Conservation (phyloP, 1,140 invertebrate species). For the Drosophila aff. region DNA sequence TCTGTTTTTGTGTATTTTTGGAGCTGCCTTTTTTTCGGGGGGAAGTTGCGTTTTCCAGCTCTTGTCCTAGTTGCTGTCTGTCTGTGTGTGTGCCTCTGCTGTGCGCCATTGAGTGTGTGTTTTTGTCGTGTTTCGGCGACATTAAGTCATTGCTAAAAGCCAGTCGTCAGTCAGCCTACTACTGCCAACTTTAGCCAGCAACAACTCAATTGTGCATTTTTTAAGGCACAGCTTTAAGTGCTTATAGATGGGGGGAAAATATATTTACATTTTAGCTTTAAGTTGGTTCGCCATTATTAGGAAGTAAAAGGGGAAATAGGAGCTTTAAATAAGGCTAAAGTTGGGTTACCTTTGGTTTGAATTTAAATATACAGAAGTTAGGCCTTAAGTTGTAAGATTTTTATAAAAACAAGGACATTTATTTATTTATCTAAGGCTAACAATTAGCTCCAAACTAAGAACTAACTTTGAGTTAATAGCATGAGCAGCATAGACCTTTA, state of each 20-base stretch:
- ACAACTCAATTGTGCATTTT: conserved; percentile 51
- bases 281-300: neutral
- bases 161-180: conserved; percentile 24
- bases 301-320: neutral
- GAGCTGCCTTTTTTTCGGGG: conserved; percentile 16
- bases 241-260: conserved; percentile 16
- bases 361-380: too few relatives aligned
- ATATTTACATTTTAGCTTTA: conserved; percentile 32
- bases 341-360: too few relatives aligned
- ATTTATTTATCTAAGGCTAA: too few relatives aligned
- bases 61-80: conserved; percentile 54
- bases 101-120: conserved; percentile 35
- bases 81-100: conserved; percentile 25
- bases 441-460: too few relatives aligned
- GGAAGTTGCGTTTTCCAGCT: conserved; percentile 33
- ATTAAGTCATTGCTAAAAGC: conserved; percentile 72
- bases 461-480: too few relatives aligned
- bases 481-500: too few relatives aligned
- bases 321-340: neutral
- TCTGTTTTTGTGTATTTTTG: conserved; percentile 28
- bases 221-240: conserved; percentile 56
- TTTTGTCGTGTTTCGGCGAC: conserved; percentile 75
- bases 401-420: too few relatives aligned
- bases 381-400: neutral
- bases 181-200: conserved; percentile 31